Percentiles rank a stretch among this genome's conserved stretches.
Evolutionary conservation across 2,888 invertebrate species (phyloP).

Genomic region (Syritta pipiens): DNA sequence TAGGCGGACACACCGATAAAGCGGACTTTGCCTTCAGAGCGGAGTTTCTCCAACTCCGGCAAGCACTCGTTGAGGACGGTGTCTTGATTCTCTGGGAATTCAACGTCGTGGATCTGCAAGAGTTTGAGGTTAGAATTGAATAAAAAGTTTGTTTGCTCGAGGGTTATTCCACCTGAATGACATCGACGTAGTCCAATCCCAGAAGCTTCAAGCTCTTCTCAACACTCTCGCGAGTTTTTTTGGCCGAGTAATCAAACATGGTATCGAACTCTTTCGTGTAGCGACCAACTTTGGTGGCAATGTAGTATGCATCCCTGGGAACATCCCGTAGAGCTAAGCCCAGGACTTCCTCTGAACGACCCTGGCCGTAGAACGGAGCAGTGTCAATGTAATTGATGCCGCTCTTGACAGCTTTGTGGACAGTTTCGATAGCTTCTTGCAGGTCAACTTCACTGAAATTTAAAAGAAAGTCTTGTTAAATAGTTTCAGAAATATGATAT

Average conservation of each 20-base stretch:
- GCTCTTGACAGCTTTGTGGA: slow-evolving; percentile 85
- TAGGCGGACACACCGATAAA: slow-evolving; percentile 94
- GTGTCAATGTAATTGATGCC: slow-evolving; percentile 97
- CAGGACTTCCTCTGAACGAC: slow-evolving; percentile 88
- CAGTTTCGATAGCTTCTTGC: slow-evolving; percentile 84
- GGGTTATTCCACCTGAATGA: slow-evolving; percentile 86
- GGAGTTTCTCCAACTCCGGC: slow-evolving; percentile 88
- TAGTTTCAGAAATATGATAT: not conserved
- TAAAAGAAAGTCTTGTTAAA: not conserved
- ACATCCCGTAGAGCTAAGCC: slow-evolving; percentile 90
- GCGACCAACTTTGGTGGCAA: slow-evolving; percentile 95
- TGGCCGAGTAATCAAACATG: slow-evolving; percentile 93
- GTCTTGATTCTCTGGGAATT: slow-evolving; percentile 89
- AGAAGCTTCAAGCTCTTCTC: slow-evolving; percentile 87
- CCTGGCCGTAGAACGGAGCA: slow-evolving; percentile 95
- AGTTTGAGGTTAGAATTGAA: too few relatives aligned
- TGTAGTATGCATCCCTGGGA: slow-evolving; percentile 90
- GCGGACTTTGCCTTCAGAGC: slow-evolving; percentile 86
- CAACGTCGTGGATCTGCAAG: slow-evolving; percentile 92
- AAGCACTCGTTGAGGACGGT: slow-evolving; percentile 91
- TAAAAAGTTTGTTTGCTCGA: not conserved
- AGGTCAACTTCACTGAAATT: slow-evolving; percentile 83
- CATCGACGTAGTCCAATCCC: slow-evolving; percentile 90
- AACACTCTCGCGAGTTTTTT: slow-evolving; percentile 87
- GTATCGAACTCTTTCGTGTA: slow-evolving; percentile 85